Evolutionary conservation across 2,113 vertebrate genomes (phyloP).

Genomic region (Acanthochromis polyacanthus): DNA sequence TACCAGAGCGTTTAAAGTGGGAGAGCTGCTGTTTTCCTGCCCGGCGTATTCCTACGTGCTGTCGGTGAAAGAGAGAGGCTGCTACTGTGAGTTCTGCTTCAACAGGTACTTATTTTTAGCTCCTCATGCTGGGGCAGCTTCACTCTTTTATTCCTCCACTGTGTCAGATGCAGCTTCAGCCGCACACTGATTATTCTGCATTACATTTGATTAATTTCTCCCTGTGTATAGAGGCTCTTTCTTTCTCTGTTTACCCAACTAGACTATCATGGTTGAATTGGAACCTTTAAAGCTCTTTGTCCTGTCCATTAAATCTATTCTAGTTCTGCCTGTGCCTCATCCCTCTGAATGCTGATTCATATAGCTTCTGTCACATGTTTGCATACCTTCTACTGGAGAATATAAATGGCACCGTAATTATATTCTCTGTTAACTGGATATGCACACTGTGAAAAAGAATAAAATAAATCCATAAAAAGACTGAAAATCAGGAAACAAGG

Average conservation of each 20-base stretch:
- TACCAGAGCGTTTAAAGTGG: slow-evolving; percentile 83
- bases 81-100: slow-evolving; percentile 93
- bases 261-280: not conserved
- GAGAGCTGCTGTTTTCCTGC: slow-evolving; percentile 90
- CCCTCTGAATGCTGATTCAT: slow-evolving; percentile 7
- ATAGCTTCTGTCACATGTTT: slow-evolving; percentile 1
- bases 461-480: too few relatives aligned
- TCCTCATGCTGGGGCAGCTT: not conserved
- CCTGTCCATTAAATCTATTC: slow-evolving; percentile 39
- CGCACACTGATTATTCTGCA: not conserved
- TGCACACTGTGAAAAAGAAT: too few relatives aligned
- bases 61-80: slow-evolving; percentile 88
- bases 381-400: not conserved
- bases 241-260: not conserved
- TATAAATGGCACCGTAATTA: not conserved
- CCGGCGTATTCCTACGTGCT: slow-evolving; percentile 90
- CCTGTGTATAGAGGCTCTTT: not conserved
- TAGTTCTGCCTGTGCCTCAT: slow-evolving; percentile 15
- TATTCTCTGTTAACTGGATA: not conserved
- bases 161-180: not conserved
- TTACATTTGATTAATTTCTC: not conserved
- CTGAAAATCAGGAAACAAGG: too few relatives aligned
- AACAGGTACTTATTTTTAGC: slow-evolving; percentile 82
- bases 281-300: not conserved
- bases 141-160: not conserved